These are phyloP conservation scores for Leucophenga maculata DNA, from an alignment of 2,888 invertebrate genomes.

Conservation along the genomic window DNA sequence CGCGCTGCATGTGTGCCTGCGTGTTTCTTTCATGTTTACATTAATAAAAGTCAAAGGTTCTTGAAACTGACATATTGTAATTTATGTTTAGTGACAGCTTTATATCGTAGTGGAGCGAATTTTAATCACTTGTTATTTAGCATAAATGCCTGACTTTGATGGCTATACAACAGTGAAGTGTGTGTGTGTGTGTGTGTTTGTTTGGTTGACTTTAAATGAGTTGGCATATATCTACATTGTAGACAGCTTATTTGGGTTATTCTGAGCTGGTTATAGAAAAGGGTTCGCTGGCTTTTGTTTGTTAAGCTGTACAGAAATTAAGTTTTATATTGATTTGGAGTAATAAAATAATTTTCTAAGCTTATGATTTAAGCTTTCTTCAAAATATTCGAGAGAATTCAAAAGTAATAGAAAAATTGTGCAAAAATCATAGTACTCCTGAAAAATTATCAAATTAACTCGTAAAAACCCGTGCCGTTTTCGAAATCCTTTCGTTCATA, in stretches of 20 bases:
- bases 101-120: slow-evolving; percentile 59
- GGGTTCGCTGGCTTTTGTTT: not conserved
- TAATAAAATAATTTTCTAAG: too few relatives aligned
- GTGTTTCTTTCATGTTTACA: slow-evolving; percentile 66
- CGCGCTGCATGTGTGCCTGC: slow-evolving; percentile 54
- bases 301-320: not conserved
- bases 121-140: slow-evolving; percentile 65
- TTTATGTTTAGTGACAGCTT: slow-evolving; percentile 66
- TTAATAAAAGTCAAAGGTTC: slow-evolving; percentile 66
- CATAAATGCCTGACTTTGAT: slow-evolving; percentile 50
- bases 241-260: not conserved
- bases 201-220: not conserved
- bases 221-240: not conserved
- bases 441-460: too few relatives aligned
- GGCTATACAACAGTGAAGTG: not conserved
- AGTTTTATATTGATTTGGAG: not conserved
- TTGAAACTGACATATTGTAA: slow-evolving; percentile 66
- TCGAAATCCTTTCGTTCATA: too few relatives aligned
- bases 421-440: too few relatives aligned
- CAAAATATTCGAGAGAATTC: too few relatives aligned
- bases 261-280: not conserved
- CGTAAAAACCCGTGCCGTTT: too few relatives aligned
- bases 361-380: too few relatives aligned
- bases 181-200: too few relatives aligned
- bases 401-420: too few relatives aligned